Conservation (phyloP, 2,888 invertebrate species). For the Stenoptilia bipunctidactyla region DNA sequence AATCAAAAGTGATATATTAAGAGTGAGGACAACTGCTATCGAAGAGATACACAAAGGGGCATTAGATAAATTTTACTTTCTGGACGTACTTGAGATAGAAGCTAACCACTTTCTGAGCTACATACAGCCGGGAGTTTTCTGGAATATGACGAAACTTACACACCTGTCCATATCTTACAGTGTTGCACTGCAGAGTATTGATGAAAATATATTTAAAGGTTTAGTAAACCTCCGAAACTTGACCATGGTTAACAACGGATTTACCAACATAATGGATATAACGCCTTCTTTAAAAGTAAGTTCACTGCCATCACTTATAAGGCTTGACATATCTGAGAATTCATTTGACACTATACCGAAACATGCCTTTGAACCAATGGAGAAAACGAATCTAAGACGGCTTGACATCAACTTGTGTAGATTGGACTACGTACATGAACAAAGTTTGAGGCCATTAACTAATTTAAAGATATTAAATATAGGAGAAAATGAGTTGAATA, state of each 20-base stretch:
- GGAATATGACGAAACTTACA: slow-evolving; percentile 49
- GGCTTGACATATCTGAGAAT: slow-evolving; percentile 68
- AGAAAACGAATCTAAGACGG: slow-evolving; percentile 44
- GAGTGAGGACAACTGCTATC: slow-evolving; percentile 64
- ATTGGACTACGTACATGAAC: slow-evolving; percentile 62
- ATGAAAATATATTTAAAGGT: slow-evolving; percentile 58
- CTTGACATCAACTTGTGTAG: slow-evolving; percentile 65
- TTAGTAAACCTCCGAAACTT: slow-evolving; percentile 57
- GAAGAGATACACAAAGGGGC: slow-evolving; percentile 46
- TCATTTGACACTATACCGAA: slow-evolving; percentile 47
- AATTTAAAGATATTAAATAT: slow-evolving; percentile 53
- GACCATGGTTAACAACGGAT: slow-evolving; percentile 68
- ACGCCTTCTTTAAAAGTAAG: slow-evolving; percentile 46
- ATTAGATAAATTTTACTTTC: slow-evolving; percentile 36
- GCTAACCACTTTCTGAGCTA: slow-evolving; percentile 61
- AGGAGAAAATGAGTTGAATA: slow-evolving; percentile 66
- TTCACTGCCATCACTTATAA: slow-evolving; percentile 51
- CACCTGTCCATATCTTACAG: slow-evolving; percentile 71
- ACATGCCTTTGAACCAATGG: slow-evolving; percentile 55
- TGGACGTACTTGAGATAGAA: slow-evolving; percentile 62
- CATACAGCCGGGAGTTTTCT: slow-evolving; percentile 61
- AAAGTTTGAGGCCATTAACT: slow-evolving; percentile 54
- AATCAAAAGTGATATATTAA: slow-evolving; percentile 39
- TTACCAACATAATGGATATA: slow-evolving; percentile 47
- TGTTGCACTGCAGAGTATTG: slow-evolving; percentile 47